Evolutionary conservation across 1,140 invertebrate species (phyloP).

Genomic region (Semibalanus balanoides): DNA sequence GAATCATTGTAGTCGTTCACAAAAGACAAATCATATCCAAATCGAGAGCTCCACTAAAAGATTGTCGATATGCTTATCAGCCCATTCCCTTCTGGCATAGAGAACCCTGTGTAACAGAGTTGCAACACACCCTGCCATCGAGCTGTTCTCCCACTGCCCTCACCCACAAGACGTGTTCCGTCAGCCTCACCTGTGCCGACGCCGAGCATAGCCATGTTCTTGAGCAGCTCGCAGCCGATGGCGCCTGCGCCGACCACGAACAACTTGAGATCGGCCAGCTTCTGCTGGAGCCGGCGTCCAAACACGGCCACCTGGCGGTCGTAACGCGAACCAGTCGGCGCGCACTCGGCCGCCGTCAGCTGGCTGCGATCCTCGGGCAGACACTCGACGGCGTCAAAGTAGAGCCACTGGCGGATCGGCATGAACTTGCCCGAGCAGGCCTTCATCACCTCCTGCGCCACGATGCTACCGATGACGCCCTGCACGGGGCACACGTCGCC

Average conservation of each 20-base stretch:
- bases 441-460: constrained; percentile 68
- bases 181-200: constrained; percentile 46
- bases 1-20: too few species aligned
- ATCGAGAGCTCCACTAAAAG: too few species aligned
- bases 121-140: too few species aligned
- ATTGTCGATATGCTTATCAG: too few species aligned
- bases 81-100: too few species aligned
- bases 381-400: constrained; percentile 92
- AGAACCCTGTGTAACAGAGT: too few species aligned
- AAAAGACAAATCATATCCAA: too few species aligned
- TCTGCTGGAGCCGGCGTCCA: constrained; percentile 76
- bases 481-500: constrained; percentile 88
- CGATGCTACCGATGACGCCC: constrained; percentile 61
- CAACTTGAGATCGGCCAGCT: constrained; percentile 53
- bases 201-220: constrained; percentile 98
- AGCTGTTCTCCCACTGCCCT: too few species aligned
- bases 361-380: constrained; percentile 49
- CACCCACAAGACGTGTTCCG: too few species aligned
- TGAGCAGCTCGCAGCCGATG: constrained; percentile 96
- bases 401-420: constrained; percentile 89
- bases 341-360: constrained; percentile 54
- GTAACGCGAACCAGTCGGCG: constrained; percentile 45
- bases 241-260: constrained; percentile 90
- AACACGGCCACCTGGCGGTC: constrained; percentile 90
- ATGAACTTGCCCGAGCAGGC: constrained; percentile 95